Base-by-base conservation (phyloP, 1,140 invertebrate species). In the Caenorhabditis tropicalis region DNA sequence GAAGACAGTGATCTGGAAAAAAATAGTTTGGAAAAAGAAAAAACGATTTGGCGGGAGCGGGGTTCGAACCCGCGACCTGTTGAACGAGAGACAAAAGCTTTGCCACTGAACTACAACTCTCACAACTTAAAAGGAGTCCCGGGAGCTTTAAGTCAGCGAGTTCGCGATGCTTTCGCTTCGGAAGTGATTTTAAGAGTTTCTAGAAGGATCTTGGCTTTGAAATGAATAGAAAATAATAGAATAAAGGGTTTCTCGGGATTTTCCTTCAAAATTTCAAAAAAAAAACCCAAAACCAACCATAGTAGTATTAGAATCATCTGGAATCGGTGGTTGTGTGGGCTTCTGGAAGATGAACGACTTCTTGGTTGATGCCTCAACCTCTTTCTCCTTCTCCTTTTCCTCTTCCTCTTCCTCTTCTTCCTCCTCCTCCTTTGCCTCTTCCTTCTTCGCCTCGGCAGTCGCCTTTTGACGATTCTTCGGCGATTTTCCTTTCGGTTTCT, bases 271-370 rank as follows among this genome's bases (percentile, higher is more conserved):
- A 1, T 29, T 19, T 16, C 15, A 7, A 15, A 7, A 15, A 31
- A 1, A 49, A 80, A 24, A n/a, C 2, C n/a, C n/a, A n/a, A n/a
- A n/a, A 31, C 58, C 7, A 1, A 82, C 84, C 80, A 86, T 85
- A 49, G 89, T 90, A 27, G 88, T 87, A 31, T 84, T 87, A 9
- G 84, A 87, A 31, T 90, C 89, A 58, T 91, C 89, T 4, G 89
- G 88, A 65, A 86, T 87, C 16, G 90, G 86, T 6, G 89, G 86
- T 74, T 91, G 83, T 4, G 89, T 90, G 15, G 90, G 89, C 29
- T 85, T 83, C 58, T 91, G 83, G 82, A 90, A 91, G 60, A 90
- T 90, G 84, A 88, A 90, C 56, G 91, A 83, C 48, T 84, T 88
- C 36, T 88, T 81, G 29, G 89, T 82, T 19, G 29, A n/a, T 51